Evolutionary conservation across 2,113 vertebrate genomes (phyloP).

Genomic region (Gadus macrocephalus): DNA sequence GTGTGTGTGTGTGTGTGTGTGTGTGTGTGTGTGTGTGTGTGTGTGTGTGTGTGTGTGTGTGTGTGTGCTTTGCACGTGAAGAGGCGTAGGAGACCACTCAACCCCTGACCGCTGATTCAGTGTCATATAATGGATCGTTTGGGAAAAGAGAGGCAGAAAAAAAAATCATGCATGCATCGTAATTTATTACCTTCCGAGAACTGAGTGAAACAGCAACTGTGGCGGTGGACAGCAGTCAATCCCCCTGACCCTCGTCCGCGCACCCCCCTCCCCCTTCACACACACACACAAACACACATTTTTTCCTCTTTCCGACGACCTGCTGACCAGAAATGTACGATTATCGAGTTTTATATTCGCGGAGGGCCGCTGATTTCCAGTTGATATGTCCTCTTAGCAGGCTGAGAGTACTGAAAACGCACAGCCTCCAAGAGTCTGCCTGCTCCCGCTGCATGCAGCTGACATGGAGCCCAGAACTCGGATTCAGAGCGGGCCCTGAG

Average conservation of each 20-base stretch:
- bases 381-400: conserved; percentile 29
- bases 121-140: conserved; percentile 72
- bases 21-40: conserved; percentile 5
- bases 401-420: conserved; percentile 28
- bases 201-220: conserved; percentile 50
- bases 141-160: conserved; percentile 60
- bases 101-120: conserved; percentile 63
- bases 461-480: conserved; percentile 39
- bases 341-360: conserved; percentile 41
- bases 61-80: conserved; percentile 59
- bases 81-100: conserved; percentile 65
- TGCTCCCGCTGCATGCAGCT: conserved; percentile 34
- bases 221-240: conserved; percentile 37
- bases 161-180: conserved; percentile 49
- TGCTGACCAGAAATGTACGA: conserved; percentile 41
- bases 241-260: not conserved
- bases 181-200: conserved; percentile 66
- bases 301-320: conserved; percentile 41
- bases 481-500: conserved; percentile 41
- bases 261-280: conserved; percentile 14
- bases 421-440: conserved; percentile 21
- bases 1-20: conserved; percentile 23
- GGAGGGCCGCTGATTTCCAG: conserved; percentile 31
- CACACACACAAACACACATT: conserved; percentile 39
- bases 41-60: conserved; percentile 12